Evolutionary conservation across 2,888 invertebrate genomes (phyloP), one percentile per base, ranked within the genome.

Genomic region (Oscheius sp.): DNA sequence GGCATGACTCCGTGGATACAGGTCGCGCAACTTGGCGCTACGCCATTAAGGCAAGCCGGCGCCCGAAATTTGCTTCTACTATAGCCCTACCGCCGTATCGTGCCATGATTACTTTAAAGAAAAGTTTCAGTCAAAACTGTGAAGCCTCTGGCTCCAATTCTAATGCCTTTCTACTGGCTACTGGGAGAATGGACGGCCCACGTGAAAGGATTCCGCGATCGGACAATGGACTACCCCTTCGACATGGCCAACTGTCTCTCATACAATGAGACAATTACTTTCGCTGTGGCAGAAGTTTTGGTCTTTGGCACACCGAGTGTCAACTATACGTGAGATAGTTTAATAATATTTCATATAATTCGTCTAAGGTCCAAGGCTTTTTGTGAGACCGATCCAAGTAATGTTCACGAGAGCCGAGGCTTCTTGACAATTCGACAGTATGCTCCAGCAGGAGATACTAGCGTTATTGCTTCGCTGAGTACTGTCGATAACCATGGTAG

Each of bases 341-440:
- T 11, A 10, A 2, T 66, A 11, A 13, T 5, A 51, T 3, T 42
- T 42, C 42, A 3, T 13, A 68, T 2, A 11, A 48, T 7, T n/a
- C 35, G n/a, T 51, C 57, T 68, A 60, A 82, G 82, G 59, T 75
- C 78, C 2, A 73, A 72, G 1, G 78, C 79, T 55, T 73, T 75
- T 0, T 75, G 72, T 51, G 74, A 72, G 10, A 77, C 76, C 13
- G 81, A 83, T 60, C 75, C 78, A 0, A 29, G 65, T 2, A 77
- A 83, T 55, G 62, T 78, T 10, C 83, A 83, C 58, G 70, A 71
- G n/a, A 79, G 77, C 62, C 71, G 70, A 32, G 83, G 83, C 21
- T 83, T 82, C 72, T 59, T 83, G 13, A 80, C 83, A 5, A 80
- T 83, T 60, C 78, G 80, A 59, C 83, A 83, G 59, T 83, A 83